A percentile compares a stretch with the other conserved stretches of the same genome.
Conservation (phyloP, 2,888 invertebrate genomes). For the Rotaria sp. region DNA sequence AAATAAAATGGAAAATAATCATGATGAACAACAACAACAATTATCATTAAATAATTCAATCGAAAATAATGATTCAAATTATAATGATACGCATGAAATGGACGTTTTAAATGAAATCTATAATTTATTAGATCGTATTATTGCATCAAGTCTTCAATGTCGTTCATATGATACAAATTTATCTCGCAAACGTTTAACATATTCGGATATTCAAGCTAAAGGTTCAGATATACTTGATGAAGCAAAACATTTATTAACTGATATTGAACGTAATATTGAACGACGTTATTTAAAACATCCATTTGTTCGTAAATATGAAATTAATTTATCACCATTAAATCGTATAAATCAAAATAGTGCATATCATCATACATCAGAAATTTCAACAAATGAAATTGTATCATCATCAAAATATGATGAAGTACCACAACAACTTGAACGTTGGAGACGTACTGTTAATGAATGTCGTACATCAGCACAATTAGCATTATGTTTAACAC, state of each 20-base stretch:
- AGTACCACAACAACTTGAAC: constrained; percentile 65
- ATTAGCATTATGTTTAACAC: constrained; percentile 77
- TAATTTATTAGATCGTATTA: constrained; percentile 47
- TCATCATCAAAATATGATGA: constrained; percentile 50
- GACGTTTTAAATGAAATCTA: constrained; percentile 43
- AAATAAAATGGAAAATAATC: constrained; percentile 16
- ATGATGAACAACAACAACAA: constrained; percentile 30
- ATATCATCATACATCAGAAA: constrained; percentile 1
- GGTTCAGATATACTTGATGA: constrained; percentile 57
- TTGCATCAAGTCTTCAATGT: constrained; percentile 28
- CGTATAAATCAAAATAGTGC: background rate
- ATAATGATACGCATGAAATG: background rate
- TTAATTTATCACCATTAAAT: constrained; percentile 18
- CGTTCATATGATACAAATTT: background rate
- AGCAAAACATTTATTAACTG: constrained; percentile 68
- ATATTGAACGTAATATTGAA: constrained; percentile 81
- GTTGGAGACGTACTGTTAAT: constrained; percentile 80
- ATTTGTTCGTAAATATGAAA: constrained; percentile 54
- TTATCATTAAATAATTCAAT: constrained; percentile 60
- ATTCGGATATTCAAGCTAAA: constrained; percentile 15
- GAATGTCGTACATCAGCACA: constrained; percentile 80
- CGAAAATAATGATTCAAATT: constrained; percentile 58
- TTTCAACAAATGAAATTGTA: background rate
- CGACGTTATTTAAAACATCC: constrained; percentile 85
- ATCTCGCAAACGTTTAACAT: constrained; percentile 30